Conservation (phyloP, 2,113 vertebrate genomes). For the Bubo scandiacus region DNA sequence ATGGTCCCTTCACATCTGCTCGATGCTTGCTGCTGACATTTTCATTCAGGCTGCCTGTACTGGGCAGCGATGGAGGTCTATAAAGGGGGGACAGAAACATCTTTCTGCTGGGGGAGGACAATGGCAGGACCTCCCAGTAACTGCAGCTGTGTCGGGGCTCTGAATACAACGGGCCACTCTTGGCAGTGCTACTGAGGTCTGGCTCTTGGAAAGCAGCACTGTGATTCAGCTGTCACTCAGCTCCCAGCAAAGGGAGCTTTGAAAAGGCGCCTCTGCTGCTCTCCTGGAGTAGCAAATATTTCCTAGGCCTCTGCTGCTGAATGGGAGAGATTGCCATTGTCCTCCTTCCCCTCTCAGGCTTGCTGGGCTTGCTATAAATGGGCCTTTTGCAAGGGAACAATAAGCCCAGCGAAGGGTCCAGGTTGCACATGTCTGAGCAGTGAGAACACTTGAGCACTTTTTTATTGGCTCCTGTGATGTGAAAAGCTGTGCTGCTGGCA, state of each 20-base stretch:
- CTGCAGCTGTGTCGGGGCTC: conserved; percentile 84
- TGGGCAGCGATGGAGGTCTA: conserved; percentile 75
- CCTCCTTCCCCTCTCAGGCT: conserved; percentile 77
- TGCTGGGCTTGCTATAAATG: conserved; percentile 80
- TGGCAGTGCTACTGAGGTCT: conserved; percentile 66
- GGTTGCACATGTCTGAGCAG: conserved; percentile 85
- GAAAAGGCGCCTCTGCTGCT: conserved; percentile 78
- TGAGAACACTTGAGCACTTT: conserved; percentile 75
- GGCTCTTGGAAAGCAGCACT: conserved; percentile 80
- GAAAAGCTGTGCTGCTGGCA: conserved; percentile 41
- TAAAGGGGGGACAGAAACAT: conserved; percentile 67
- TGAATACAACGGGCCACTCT: conserved; percentile 75
- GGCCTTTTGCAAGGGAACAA: conserved; percentile 88
- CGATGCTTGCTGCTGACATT: conserved; percentile 77
- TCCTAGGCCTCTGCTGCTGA: conserved; percentile 79
- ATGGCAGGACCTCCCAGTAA: conserved; percentile 88
- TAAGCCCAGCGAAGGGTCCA: conserved; percentile 81
- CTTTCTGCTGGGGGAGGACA: conserved; percentile 78
- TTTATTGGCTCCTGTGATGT: conserved; percentile 69
- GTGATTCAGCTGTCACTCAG: conserved; percentile 96
- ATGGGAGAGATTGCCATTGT: conserved; percentile 84
- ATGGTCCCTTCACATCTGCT: conserved; percentile 70
- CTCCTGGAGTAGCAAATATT: conserved; percentile 83
- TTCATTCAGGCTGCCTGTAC: conserved; percentile 68
- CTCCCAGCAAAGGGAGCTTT: conserved; percentile 77